Conservation (phyloP, 2,888 invertebrate species). For the Drosophila falleni region DNA sequence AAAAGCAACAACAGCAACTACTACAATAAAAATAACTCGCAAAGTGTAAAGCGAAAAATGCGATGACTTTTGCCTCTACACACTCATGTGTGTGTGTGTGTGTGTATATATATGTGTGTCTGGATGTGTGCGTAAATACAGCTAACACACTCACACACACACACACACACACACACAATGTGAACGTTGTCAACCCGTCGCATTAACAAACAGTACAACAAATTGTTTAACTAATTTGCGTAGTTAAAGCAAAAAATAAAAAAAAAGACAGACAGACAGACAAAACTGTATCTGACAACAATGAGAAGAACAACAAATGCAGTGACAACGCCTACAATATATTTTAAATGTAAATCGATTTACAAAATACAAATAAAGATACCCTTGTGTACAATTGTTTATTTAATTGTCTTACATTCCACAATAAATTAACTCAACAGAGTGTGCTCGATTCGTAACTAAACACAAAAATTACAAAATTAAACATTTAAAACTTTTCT, state of each 20-base stretch:
- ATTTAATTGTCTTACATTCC: background rate
- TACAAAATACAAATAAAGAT: constrained; percentile 6
- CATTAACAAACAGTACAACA: constrained; percentile 45
- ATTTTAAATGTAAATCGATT: background rate
- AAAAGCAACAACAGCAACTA: constrained; percentile 25
- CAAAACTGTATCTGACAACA: constrained; percentile 12
- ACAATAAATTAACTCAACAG: background rate
- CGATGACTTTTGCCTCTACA: constrained; percentile 36
- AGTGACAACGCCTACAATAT: constrained; percentile 5
- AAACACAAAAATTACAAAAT: too few relatives aligned
- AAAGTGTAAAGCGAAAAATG: constrained; percentile 47
- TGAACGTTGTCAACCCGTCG: constrained; percentile 36
- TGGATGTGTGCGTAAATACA: constrained; percentile 17
- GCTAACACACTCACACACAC: constrained; percentile 9
- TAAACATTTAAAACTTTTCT: too few relatives aligned
- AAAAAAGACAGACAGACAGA: constrained; percentile 11
- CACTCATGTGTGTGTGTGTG: constrained; percentile 5
- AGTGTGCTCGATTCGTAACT: background rate
- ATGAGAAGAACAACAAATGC: background rate
- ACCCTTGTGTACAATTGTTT: background rate
- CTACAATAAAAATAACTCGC: constrained; percentile 27
- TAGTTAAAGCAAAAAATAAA: constrained; percentile 32
- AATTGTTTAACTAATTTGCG: constrained; percentile 60
- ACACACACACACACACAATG: constrained; percentile 12
- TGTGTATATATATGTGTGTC: constrained; percentile 22